Conservation (phyloP, 2,797 vertebrate genomes). For the Phyllotis vaccarum region DNA sequence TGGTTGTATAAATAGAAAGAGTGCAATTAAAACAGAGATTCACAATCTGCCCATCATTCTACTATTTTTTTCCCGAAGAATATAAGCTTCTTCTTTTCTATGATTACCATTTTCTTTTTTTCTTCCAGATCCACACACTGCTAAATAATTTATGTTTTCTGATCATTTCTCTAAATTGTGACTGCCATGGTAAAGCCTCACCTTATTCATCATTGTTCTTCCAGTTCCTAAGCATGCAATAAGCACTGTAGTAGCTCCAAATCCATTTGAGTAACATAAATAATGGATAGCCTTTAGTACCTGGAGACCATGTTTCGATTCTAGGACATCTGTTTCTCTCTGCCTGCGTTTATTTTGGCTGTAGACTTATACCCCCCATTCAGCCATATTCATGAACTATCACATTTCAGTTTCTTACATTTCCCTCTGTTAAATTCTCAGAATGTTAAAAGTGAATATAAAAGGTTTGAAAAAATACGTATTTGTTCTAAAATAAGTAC, state of each 20-base stretch:
- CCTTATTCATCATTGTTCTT: not conserved
- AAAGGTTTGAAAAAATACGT: not conserved
- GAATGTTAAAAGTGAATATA: not conserved
- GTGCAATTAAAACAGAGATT: not conserved
- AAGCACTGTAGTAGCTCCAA: not conserved
- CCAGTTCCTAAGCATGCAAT: not conserved
- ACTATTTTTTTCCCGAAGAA: not conserved
- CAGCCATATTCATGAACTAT: not conserved
- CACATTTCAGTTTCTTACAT: not conserved
- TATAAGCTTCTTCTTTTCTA: not conserved
- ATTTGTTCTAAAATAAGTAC: not conserved
- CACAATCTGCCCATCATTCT: not conserved
- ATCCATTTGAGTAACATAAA: not conserved
- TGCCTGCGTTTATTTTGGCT: not conserved
- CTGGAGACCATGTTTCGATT: not conserved
- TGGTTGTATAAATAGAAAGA: not conserved
- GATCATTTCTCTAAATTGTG: not conserved
- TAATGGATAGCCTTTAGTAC: not conserved
- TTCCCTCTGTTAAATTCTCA: not conserved
- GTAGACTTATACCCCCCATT: not conserved
- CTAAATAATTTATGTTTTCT: not conserved
- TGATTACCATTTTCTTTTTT: not conserved
- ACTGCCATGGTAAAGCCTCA: not conserved
- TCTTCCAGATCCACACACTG: not conserved
- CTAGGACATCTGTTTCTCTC: not conserved